Evolutionary conservation across 2,113 vertebrate species (phyloP).

Genomic region (Eidolon helvum): DNA sequence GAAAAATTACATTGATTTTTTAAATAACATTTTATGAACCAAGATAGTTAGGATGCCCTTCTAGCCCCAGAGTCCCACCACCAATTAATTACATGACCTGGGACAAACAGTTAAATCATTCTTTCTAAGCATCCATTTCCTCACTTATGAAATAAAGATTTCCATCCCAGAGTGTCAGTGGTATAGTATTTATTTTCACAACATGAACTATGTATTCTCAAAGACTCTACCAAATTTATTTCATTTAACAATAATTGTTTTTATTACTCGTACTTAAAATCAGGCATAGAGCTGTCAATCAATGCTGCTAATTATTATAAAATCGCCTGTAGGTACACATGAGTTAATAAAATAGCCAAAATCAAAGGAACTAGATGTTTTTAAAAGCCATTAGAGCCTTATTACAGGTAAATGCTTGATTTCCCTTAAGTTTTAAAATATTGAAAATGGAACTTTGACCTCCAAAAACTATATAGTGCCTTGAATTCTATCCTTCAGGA

Average conservation of each 20-base stretch:
- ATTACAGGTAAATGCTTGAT: not conserved
- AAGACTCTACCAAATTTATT: not conserved
- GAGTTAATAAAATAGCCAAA: not conserved
- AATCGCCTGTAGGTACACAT: not conserved
- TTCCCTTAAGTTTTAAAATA: not conserved
- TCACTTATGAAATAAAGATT: not conserved
- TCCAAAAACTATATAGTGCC: not conserved
- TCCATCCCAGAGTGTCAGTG: not conserved
- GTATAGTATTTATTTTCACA: not conserved
- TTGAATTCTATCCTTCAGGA: not conserved
- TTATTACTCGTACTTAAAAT: not conserved
- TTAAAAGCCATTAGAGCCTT: not conserved
- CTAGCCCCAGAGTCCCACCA: not conserved
- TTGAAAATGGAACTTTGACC: not conserved
- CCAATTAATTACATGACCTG: not conserved
- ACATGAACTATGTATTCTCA: not conserved
- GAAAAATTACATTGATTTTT: not conserved
- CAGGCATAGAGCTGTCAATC: not conserved
- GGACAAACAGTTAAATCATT: not conserved
- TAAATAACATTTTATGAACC: not conserved
- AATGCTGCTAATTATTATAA: not conserved
- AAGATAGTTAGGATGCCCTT: not conserved
- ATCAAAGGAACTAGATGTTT: not conserved
- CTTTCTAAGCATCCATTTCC: not conserved
- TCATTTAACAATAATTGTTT: not conserved